Evolutionary conservation across 92 coral and sea anemone genomes (phyloP), one percentile per base, ranked within the genome.

Genomic region (Actinernus sp.): DNA sequence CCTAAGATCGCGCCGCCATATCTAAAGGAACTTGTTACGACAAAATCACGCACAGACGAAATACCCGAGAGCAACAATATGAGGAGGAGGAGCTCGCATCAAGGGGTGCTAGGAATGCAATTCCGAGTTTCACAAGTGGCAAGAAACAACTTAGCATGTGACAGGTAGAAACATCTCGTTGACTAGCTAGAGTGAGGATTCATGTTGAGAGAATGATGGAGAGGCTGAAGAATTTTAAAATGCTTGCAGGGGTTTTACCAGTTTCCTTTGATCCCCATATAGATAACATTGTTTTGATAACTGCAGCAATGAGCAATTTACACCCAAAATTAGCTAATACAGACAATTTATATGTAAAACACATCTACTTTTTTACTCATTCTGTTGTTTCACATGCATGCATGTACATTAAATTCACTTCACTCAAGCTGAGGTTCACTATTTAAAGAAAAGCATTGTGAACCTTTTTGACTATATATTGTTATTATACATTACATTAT

Each of bases 1-100:
- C n/a, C n/a, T n/a, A n/a, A n/a, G n/a, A n/a, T n/a, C n/a, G n/a
- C n/a, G n/a, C n/a, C n/a, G n/a, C n/a, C n/a, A n/a, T n/a, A n/a
- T n/a, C n/a, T n/a, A n/a, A n/a, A n/a, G n/a, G n/a, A n/a, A n/a
- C n/a, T n/a, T n/a, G n/a, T n/a, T n/a, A n/a, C n/a, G n/a, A n/a
- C n/a, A n/a, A n/a, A n/a, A n/a, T n/a, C n/a, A n/a, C n/a, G n/a
- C n/a, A n/a, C n/a, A n/a, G n/a, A n/a, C n/a, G n/a, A n/a, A n/a
- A n/a, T n/a, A n/a, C n/a, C n/a, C n/a, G n/a, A n/a, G n/a, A n/a
- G n/a, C n/a, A n/a, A n/a, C n/a, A n/a, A n/a, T n/a, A n/a, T n/a
- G n/a, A n/a, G n/a, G 81, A 61, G 2, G 81, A 73, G 43, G 71
- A 73, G 28, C 40, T 73, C 13, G 81, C 71, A 8, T 61, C 81